A percentile compares a stretch with the other conserved stretches of the same genome.
Conservation (phyloP, 2,113 vertebrate genomes). For the Speoplatyrhinus poulsoni region DNA sequence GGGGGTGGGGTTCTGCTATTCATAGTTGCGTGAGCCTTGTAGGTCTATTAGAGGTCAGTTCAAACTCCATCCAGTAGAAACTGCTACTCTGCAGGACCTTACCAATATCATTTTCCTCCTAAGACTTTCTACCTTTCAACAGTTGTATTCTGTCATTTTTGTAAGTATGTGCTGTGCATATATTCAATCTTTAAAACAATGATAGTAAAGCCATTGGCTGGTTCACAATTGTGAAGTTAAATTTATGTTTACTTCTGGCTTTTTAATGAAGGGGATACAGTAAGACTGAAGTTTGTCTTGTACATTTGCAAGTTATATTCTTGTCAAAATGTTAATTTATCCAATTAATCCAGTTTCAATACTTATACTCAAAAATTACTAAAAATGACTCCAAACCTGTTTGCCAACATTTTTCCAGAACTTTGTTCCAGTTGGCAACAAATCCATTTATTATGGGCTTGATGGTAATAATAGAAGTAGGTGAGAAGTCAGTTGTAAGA, state of each 20-base stretch:
- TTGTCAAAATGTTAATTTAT: neutral
- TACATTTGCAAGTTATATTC: neutral
- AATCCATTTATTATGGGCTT: constrained; percentile 24
- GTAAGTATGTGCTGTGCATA: constrained; percentile 54
- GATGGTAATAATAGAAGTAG: constrained; percentile 62
- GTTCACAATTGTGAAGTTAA: neutral
- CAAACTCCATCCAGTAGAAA: constrained; percentile 56
- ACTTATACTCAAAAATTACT: neutral
- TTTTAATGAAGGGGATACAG: neutral
- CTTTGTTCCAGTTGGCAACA: constrained; percentile 46
- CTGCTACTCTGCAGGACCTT: constrained; percentile 28
- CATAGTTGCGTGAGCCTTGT: constrained; percentile 64
- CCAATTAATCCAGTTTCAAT: neutral
- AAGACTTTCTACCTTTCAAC: constrained; percentile 13
- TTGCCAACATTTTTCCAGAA: neutral
- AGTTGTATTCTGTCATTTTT: constrained; percentile 12
- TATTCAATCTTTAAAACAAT: neutral
- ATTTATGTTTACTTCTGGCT: too few species aligned
- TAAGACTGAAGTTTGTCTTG: neutral
- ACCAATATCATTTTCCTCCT: constrained; percentile 4
- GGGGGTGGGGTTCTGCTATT: constrained; percentile 68
- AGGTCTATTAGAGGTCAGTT: constrained; percentile 70
- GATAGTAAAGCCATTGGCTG: neutral
- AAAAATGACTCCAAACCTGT: neutral
- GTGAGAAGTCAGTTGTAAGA: constrained; percentile 63